A percentile compares a stretch with the other conserved stretches of the same genome.
These are phyloP conservation scores for Nixonia krombeini DNA, from an alignment of 1,140 invertebrate genomes.

Conservation along the genomic window DNA sequence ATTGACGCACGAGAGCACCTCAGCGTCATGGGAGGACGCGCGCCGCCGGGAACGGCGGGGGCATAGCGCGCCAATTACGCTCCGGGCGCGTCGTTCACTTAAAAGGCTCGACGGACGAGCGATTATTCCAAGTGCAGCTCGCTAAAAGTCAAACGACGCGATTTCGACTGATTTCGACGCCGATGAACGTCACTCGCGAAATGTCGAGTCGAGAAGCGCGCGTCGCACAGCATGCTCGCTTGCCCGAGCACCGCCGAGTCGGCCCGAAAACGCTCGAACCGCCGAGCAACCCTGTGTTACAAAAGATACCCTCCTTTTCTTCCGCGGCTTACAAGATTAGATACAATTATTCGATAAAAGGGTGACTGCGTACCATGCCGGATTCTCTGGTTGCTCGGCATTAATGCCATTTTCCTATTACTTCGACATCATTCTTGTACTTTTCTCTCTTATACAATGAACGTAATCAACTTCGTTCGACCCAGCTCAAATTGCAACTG, in stretches of 20 bases:
- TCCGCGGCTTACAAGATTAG: not conserved
- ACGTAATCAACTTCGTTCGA: too few species aligned
- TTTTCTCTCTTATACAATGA: too few species aligned
- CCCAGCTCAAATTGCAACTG: too few species aligned
- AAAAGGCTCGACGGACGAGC: too few species aligned
- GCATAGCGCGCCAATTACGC: not conserved
- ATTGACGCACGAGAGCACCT: too few species aligned
- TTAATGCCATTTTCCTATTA: too few species aligned
- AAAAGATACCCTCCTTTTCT: too few species aligned
- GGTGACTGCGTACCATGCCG: too few species aligned
- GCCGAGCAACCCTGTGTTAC: constrained; percentile 3
- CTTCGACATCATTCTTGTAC: too few species aligned
- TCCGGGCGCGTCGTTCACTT: not conserved
- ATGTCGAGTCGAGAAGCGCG: constrained; percentile 45
- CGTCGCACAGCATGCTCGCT: constrained; percentile 27
- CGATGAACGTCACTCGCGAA: constrained; percentile 40
- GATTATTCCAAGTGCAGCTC: not conserved
- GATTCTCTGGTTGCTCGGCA: too few species aligned
- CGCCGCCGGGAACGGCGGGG: not conserved
- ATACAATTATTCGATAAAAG: too few species aligned
- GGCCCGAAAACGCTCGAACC: constrained; percentile 17
- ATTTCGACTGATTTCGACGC: constrained; percentile 31
- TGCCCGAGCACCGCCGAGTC: constrained; percentile 17
- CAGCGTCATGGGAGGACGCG: not conserved
- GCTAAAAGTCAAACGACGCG: constrained; percentile 9